phyloP scores from a whole-genome alignment of 2,113 vertebrate genomes.

The Eptatretus burgeri region DNA sequence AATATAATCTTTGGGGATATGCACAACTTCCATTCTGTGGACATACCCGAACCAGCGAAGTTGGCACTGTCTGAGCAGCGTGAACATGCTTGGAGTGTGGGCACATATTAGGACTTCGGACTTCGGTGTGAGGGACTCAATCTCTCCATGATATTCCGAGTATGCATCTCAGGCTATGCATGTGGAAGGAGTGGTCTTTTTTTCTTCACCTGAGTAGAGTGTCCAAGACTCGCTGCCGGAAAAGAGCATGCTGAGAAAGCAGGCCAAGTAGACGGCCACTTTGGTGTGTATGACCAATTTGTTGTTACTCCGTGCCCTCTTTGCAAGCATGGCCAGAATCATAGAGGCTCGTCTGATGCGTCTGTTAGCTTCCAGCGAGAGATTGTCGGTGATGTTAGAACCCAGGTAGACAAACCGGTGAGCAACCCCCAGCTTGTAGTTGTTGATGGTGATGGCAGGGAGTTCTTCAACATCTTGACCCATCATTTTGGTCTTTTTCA shows the following conservation, averaged over 20 bases:
- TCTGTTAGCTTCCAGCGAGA: neutral
- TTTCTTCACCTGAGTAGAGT: neutral
- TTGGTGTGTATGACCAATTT: neutral
- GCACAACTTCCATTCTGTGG: neutral
- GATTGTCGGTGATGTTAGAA: neutral
- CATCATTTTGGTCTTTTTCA: neutral
- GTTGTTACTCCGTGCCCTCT: neutral
- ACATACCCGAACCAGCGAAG: neutral
- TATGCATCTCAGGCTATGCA: neutral
- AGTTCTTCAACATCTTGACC: neutral
- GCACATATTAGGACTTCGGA: neutral
- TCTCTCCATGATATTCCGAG: neutral
- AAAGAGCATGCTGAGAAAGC: neutral
- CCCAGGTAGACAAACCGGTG: no score
- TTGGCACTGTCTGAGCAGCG: neutral
- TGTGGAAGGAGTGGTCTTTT: neutral
- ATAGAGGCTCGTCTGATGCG: neutral
- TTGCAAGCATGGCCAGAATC: neutral
- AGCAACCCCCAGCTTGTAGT: neutral
- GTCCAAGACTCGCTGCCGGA: neutral
- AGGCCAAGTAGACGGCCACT: neutral
- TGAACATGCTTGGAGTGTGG: neutral
- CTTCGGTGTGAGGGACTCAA: neutral
- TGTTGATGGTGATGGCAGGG: neutral
- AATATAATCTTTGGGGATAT: neutral